phyloP scores from a whole-genome alignment of 1,140 invertebrate genomes.

The Amyelois transitella region DNA sequence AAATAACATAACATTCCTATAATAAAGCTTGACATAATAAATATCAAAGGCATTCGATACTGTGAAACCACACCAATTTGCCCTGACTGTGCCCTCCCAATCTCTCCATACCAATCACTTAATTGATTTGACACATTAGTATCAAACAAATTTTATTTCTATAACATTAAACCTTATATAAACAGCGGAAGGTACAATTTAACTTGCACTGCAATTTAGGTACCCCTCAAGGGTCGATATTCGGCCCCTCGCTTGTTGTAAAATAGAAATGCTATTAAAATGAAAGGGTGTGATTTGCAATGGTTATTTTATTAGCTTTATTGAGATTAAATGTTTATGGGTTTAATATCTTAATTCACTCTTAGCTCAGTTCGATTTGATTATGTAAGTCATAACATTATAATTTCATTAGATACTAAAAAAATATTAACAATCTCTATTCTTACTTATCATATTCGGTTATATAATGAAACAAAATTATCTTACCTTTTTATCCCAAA shows the following conservation, averaged over 20 bases:
- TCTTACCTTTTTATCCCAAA: too few species aligned
- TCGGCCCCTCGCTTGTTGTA: constrained; percentile 20
- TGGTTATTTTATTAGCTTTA: constrained; percentile 61
- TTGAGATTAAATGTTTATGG: constrained; percentile 49
- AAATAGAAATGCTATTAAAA: constrained; percentile 46
- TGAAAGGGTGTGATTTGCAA: constrained; percentile 56
- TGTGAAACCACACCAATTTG: constrained; percentile 16
- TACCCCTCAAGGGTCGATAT: constrained; percentile 8
- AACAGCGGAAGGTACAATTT: not conserved
- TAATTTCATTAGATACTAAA: not conserved
- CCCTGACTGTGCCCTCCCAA: constrained; percentile 7
- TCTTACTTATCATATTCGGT: too few species aligned
- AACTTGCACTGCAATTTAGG: not conserved
- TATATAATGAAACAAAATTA: not conserved
- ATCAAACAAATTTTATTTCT: constrained; percentile 9
- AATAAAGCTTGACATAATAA: not conserved
- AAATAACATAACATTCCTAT: not conserved
- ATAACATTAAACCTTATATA: constrained; percentile 5
- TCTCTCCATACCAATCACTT: constrained; percentile 39
- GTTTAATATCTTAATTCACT: constrained; percentile 12
- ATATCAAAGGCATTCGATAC: not conserved
- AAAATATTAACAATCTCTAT: too few species aligned
- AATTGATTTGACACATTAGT: constrained; percentile 52
- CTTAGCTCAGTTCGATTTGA: not conserved
- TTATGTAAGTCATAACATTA: not conserved